Evolutionary conservation across 2,113 vertebrate species (phyloP), one percentile per base, ranked within the genome.

Genomic region (Mormyrus lacerda): DNA sequence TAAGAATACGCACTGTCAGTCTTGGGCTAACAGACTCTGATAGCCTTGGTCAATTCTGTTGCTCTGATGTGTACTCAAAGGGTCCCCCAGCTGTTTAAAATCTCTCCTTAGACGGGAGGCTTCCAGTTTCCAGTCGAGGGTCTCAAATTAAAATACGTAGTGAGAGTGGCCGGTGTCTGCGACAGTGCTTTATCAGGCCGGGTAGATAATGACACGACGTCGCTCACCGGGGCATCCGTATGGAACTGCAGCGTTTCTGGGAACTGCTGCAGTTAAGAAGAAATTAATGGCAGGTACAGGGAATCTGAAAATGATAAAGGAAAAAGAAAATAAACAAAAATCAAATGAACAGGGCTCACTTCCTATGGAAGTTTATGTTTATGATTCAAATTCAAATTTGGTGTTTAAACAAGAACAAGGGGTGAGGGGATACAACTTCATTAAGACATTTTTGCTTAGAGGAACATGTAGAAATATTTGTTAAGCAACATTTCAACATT

Each of bases 401-500:
- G 39, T 89, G 82, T 48, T 73, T 55, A 61, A 47, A 27, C 27
- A 88, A 73, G n/a, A n/a, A n/a, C n/a, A n/a, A 87, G 91, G 83
- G 27, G 69, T 35, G n/a, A 69, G 87, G 76, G 85, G 90, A 87
- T 90, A 53, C 50, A 89, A 82, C 85, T 89, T 92, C 87, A 92
- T 92, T 92, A 90, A 90, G 90, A 53, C 84, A 51, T 2, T 27
- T 53, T 88, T 87, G 88, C 89, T 89, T 50, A 8, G 89, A 85
- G 91, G 90, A 90, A 45, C 15, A 79, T 79, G 88, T 92, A 93
- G 93, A 92, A 93, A 89, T 93, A 92, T 93, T 94, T 92, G 93
- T 94, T 92, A 93, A 93, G 94, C 94, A 93, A 93, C 93, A 92
- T 94, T 92, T 92, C 93, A 91, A 92, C 91, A n/a, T n/a, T 91